phyloP scores from a whole-genome alignment of 2,888 invertebrate genomes.

The Chalcis sispes region DNA sequence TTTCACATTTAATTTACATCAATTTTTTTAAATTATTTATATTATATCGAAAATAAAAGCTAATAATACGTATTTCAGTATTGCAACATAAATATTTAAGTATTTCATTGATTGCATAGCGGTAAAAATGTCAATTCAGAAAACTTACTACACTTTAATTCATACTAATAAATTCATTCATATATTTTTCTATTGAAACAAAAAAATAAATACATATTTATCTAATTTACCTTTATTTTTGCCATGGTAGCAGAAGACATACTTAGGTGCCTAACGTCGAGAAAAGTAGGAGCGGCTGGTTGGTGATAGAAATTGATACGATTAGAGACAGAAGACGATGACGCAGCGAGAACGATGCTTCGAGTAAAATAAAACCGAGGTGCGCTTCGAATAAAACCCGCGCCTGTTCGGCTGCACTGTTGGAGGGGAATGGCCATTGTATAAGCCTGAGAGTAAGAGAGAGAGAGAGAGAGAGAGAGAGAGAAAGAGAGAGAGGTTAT shows the following conservation, averaged over 20 bases:
- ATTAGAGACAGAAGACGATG: background rate
- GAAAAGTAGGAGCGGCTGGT: constrained; percentile 20
- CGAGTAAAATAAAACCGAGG: constrained; percentile 54
- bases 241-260: constrained; percentile 66
- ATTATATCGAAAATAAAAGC: no score
- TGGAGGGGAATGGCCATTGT: constrained; percentile 68
- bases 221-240: constrained; percentile 72
- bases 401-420: constrained; percentile 59
- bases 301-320: constrained; percentile 39
- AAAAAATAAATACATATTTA: background rate
- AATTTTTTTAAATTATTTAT: no score
- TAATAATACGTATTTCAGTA: no score
- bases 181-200: no score
- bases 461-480: constrained; percentile 13
- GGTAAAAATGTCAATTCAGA: no score
- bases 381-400: constrained; percentile 64
- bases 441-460: background rate
- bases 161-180: no score
- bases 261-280: constrained; percentile 42
- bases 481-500: no score
- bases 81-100: no score
- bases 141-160: no score
- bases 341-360: constrained; percentile 7
- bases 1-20: no score
- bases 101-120: no score